phyloP scores from a whole-genome alignment of 2,113 vertebrate genomes.

The Aythya baeri region DNA sequence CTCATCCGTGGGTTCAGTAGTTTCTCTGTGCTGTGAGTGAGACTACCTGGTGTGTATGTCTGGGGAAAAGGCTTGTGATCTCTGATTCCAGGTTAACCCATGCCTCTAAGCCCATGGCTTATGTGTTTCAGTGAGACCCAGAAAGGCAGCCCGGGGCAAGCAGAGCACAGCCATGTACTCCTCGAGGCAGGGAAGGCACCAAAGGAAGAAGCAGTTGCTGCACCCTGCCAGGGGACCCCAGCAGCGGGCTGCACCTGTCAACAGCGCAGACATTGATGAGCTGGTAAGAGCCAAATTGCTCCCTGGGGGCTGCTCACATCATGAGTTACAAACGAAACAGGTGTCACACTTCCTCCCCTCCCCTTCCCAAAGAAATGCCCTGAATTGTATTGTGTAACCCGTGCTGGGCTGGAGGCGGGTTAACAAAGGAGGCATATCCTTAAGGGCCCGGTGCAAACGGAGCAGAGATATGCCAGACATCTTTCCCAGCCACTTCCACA shows the following conservation, averaged over 20 bases:
- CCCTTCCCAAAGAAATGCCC: conserved; percentile 14
- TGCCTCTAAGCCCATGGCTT: background rate
- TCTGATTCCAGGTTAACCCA: background rate
- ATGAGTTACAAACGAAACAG: background rate
- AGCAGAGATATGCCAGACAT: conserved; percentile 72
- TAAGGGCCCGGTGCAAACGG: background rate
- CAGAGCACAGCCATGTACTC: conserved; percentile 51
- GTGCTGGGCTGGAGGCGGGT: background rate
- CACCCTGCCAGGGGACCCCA: conserved; percentile 73
- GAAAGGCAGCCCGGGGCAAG: conserved; percentile 83
- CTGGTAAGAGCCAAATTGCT: conserved; percentile 82
- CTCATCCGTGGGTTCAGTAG: rapidly evolving
- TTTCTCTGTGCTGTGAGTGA: background rate
- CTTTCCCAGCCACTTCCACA: conserved; percentile 35
- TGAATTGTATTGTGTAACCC: background rate
- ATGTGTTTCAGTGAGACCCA: conserved; percentile 85
- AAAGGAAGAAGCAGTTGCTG: conserved; percentile 81
- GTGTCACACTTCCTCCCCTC: background rate
- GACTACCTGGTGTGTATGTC: background rate
- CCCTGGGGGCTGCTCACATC: background rate
- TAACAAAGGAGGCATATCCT: conserved; percentile 40
- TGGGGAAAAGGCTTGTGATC: background rate
- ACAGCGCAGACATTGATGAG: conserved; percentile 90
- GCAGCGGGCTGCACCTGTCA: conserved; percentile 76
- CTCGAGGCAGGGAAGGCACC: conserved; percentile 76